These are phyloP conservation scores for Lycopodina hypogea DNA, from an alignment of 37 sponge, comb jelly and placozoan species.

Conservation along the genomic window DNA sequence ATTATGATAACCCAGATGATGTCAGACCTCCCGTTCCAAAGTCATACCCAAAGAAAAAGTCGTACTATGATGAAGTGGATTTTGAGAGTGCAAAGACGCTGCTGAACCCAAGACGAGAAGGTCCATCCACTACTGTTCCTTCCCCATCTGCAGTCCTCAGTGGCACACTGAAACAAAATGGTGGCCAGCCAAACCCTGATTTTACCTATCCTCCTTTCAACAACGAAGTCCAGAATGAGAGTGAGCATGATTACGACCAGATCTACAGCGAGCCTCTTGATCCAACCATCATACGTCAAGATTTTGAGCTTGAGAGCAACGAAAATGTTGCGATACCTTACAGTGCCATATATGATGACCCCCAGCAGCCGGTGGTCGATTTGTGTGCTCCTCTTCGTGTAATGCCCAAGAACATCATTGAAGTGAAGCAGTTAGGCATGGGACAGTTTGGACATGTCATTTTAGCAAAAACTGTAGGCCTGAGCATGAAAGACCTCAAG, in stretches of 20 bases:
- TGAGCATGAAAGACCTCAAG: conserved; percentile 55
- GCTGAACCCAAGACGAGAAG: background rate
- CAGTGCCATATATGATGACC: conserved; percentile 69
- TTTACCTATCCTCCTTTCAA: conserved; percentile 44
- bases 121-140: conserved; percentile 36
- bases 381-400: conserved; percentile 24
- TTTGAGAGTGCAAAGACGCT: background rate
- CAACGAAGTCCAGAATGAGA: conserved; percentile 15
- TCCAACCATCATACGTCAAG: conserved; percentile 45
- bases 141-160: conserved; percentile 56
- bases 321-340: conserved; percentile 35
- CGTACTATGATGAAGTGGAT: conserved; percentile 48
- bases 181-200: conserved; percentile 33
- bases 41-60: background rate
- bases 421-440: conserved; percentile 55
- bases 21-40: conserved; percentile 5
- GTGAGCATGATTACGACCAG: conserved; percentile 51
- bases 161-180: conserved; percentile 44
- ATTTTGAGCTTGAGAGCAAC: conserved; percentile 12
- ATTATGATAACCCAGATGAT: conserved; percentile 58
- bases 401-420: conserved; percentile 36
- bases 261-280: conserved; percentile 69
- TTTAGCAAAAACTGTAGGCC: conserved; percentile 43
- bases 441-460: conserved; percentile 82
- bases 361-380: conserved; percentile 20